Evolutionary conservation across 2,113 vertebrate species (phyloP), one percentile per base, ranked within the genome.

Genomic region (Tupaia tana): DNA sequence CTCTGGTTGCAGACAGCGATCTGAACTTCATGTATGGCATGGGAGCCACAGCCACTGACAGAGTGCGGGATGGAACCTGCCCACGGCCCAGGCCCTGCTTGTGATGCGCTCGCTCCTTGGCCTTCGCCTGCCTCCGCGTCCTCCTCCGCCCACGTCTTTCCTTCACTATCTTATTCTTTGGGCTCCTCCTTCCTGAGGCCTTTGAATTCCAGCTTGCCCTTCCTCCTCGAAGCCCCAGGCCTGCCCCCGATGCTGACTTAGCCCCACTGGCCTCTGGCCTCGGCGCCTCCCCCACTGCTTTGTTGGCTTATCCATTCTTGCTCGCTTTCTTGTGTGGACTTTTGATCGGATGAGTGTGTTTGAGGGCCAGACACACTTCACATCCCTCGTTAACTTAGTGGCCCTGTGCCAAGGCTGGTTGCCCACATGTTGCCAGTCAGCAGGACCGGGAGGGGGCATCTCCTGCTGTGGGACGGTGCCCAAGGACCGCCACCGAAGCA

Each of bases 211-310:
- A 10, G 29, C 54, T 31, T 31, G 52, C 14, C n/a, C 9, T 27
- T 6, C 2, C 24, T 29, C 69, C 59, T 18, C n/a, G n/a, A 9
- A 12, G 22, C 20, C 59, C 27, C 59, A 43, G 22, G 13, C 31
- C n/a, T 16, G 43, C 56, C 56, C 61, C 31, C 0, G 19, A 2
- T 29, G 20, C 29, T 6, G 16, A 43, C 15, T 54, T 6, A 58
- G 0, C 13, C 14, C 54, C 25, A 0, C 2, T 13, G 6, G 1
- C 15, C 18, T 25, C 15, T 11, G 22, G 8, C 31, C 24, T 24
- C 25, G 43, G 67, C 4, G 4, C 18, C 61, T 52, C 43, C 13
- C 16, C 10, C 3, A 18, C 5, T 27, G 7, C 10, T n/a, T 22
- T 10, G n/a, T 9, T 13, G 58, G 20, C 31, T 31, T 3, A 7